Evolutionary conservation across 2,888 invertebrate species (phyloP).

Genomic region (Dascillus cervinus): DNA sequence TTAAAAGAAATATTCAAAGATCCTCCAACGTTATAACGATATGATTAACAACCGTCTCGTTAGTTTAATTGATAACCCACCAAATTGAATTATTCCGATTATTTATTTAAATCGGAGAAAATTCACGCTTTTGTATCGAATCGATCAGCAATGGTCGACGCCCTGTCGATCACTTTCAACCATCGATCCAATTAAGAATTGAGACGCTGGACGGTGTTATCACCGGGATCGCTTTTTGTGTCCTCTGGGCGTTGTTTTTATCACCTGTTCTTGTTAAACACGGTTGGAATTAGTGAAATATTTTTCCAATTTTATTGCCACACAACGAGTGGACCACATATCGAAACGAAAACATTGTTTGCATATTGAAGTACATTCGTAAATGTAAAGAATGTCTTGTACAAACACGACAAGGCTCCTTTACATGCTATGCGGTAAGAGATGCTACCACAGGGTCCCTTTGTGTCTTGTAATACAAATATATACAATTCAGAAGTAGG

Average conservation of each 20-base stretch:
- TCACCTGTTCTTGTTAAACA: constrained; percentile 16
- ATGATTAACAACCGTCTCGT: too few relatives aligned
- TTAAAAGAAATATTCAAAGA: too few relatives aligned
- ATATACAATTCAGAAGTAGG: constrained; percentile 19
- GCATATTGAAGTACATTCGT: constrained; percentile 17
- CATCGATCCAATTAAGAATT: constrained; percentile 19
- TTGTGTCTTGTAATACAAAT: constrained; percentile 17
- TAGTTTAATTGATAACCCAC: too few relatives aligned
- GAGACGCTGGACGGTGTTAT: constrained; percentile 11
- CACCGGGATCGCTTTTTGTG: constrained; percentile 9
- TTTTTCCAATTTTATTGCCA: too few relatives aligned
- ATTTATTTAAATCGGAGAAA: too few relatives aligned
- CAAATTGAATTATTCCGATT: too few relatives aligned
- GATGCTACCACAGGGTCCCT: constrained; percentile 14
- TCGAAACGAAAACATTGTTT: constrained; percentile 17
- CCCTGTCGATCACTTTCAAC: constrained; percentile 16
- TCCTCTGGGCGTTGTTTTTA: constrained; percentile 15
- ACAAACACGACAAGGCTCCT: constrained; percentile 17
- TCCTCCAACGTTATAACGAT: too few relatives aligned
- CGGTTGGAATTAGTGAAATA: constrained; percentile 17
- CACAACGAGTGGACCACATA: constrained; percentile 9
- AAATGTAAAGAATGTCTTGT: constrained; percentile 16
- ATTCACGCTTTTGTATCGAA: too few relatives aligned
- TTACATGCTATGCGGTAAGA: constrained; percentile 13
- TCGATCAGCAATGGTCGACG: constrained; percentile 5